Evolutionary conservation across 2,888 invertebrate species (phyloP).

Genomic region (Callinectes sapidus): DNA sequence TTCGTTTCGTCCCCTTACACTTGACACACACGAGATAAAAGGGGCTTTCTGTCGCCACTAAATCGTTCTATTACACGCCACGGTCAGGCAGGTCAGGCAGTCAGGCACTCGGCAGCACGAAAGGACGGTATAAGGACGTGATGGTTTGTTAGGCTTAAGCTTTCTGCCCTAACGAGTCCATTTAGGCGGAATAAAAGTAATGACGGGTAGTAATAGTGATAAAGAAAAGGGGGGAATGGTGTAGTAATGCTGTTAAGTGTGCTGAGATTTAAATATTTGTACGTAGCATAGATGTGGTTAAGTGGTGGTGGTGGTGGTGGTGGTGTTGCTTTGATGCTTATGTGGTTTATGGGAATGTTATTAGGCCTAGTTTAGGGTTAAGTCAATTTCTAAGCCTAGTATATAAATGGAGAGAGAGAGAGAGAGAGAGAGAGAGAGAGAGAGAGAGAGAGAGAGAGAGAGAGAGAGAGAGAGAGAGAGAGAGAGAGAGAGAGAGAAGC

Average conservation of each 20-base stretch:
- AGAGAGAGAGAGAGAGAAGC: not conserved
- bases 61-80: not conserved
- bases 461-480: slow-evolving; percentile 11
- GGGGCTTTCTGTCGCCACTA: not conserved
- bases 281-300: not conserved
- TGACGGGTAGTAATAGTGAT: not conserved
- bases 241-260: not conserved
- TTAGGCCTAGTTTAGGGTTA: not conserved
- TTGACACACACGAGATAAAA: slow-evolving; percentile 10
- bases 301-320: not conserved
- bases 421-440: slow-evolving; percentile 37
- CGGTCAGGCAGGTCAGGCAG: not conserved
- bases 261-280: not conserved
- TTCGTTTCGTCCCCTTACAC: not conserved
- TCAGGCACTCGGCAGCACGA: not conserved
- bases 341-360: not conserved
- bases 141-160: not conserved
- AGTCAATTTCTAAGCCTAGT: not conserved
- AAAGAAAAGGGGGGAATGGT: not conserved
- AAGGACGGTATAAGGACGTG: not conserved
- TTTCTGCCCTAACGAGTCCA: not conserved
- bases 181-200: not conserved
- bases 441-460: slow-evolving; percentile 37
- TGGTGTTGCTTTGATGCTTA: not conserved
- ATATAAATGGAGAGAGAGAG: not conserved